Percentiles rank a stretch among this genome's conserved stretches.
Conservation (phyloP, 2,888 invertebrate species). For the Hirtodrosophila confusa region DNA sequence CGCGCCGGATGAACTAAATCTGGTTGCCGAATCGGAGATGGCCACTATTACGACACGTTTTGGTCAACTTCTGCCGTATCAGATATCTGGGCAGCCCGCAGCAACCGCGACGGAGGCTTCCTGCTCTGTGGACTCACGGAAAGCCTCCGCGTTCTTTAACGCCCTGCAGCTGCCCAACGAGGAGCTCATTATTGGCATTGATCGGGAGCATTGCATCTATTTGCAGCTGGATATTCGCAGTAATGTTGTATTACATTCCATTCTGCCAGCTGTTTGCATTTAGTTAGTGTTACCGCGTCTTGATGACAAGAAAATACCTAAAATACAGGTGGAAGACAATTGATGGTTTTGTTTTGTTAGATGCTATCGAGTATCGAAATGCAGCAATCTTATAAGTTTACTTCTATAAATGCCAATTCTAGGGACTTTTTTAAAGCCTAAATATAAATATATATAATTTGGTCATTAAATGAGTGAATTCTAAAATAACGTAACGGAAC, state of each 20-base stretch:
- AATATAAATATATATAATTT: too few species aligned
- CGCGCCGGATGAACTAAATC: conserved; percentile 87
- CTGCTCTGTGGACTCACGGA: conserved; percentile 91
- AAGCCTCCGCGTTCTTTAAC: conserved; percentile 90
- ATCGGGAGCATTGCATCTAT: conserved; percentile 90
- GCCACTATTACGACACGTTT: conserved; percentile 93
- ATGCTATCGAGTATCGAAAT: too few species aligned
- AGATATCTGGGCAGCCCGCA: background rate
- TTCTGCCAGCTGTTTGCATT: conserved; percentile 88
- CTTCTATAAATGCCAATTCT: too few species aligned
- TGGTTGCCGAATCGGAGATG: conserved; percentile 92
- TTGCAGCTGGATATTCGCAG: conserved; percentile 90
- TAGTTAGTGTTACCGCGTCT: conserved; percentile 36
- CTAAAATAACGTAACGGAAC: too few species aligned
- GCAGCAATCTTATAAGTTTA: too few species aligned
- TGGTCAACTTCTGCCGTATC: conserved; percentile 86
- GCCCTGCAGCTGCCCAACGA: conserved; percentile 91
- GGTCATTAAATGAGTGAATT: too few species aligned
- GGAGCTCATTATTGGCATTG: conserved; percentile 90
- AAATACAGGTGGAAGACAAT: too few species aligned
- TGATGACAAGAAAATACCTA: conserved; percentile 9
- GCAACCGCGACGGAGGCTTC: conserved; percentile 82
- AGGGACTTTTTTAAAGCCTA: too few species aligned
- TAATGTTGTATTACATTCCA: conserved; percentile 91
- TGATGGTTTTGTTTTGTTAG: too few species aligned